Evolutionary conservation across 1,140 invertebrate genomes (phyloP).

Genomic region (Mamestra configurata): DNA sequence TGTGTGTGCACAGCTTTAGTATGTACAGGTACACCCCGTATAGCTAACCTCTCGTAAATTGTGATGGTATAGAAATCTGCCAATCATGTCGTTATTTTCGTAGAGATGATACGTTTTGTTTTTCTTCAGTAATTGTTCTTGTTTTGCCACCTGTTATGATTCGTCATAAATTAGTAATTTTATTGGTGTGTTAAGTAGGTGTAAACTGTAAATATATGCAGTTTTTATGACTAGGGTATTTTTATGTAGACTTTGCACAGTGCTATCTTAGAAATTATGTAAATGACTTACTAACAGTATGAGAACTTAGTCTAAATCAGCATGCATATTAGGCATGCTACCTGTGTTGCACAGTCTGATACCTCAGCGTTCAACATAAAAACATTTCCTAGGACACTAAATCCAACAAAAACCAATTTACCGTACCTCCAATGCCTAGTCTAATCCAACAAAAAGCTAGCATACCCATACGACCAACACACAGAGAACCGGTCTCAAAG

Average conservation of each 20-base stretch:
- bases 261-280: neutral
- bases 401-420: neutral
- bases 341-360: no score
- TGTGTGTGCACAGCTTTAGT: constrained; percentile 12
- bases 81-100: neutral
- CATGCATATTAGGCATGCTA: no score
- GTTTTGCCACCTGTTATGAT: neutral
- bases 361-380: neutral
- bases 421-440: neutral
- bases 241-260: neutral
- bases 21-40: neutral
- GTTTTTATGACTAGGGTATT: neutral
- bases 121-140: neutral
- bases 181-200: neutral
- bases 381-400: no score
- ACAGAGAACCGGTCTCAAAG: neutral
- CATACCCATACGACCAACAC: neutral
- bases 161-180: neutral
- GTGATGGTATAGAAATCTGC: neutral
- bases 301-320: no score
- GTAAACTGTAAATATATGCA: neutral
- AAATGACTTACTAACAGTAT: no score
- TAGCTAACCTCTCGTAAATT: neutral
- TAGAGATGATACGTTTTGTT: neutral
- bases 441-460: neutral